Base-by-base conservation (phyloP, 2,113 vertebrate species). In the Ondatra zibethicus region DNA sequence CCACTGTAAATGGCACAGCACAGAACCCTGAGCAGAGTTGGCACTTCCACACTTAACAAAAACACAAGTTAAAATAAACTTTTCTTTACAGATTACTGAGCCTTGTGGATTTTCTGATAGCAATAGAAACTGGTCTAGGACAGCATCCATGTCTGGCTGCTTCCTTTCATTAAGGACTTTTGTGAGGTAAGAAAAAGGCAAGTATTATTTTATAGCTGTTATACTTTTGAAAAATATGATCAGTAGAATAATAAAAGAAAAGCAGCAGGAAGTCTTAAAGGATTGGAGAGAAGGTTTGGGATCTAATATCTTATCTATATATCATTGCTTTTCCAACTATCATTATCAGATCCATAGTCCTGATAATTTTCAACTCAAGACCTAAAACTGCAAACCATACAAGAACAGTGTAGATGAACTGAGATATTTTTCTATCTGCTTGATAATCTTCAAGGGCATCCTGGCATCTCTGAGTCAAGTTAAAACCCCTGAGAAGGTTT, bases 281-380 rank as follows among this genome's bases (percentile, higher is more conserved):
- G 4, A 25, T 81, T 89, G 50, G 31, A 39, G 6, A 75, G 5
- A 7, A 94, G 58, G 19, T 7, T 11, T 89, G 31, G 16, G 66
- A 68, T 19, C 8, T 61, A 72, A 36, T 52, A 77, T 13, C 12
- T 96, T 66, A 92, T 86, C 55, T 39, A 86, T 5, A 36, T 92
- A 68, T 19, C 52, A 88, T 27, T 84, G 27, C 6, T 61, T 92
- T 84, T 72, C 25, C 3, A 95, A 9, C 68, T 70, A 8, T 72
- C 50, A 80, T 68, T 68, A 21, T 72, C 13, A 65, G 68, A 55
- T 47, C 16, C 0, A 63, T 75, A 91, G 75, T 25, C 63, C 42
- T 80, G 31, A 76, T 55, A 61, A 68, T 80, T 86, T 95, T 76
- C 68, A 89, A 93, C 80, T 87, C 21, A 89, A 61, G 91, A 86